phyloP scores from a whole-genome alignment of 2,797 vertebrate species.

The Alauda arvensis region DNA sequence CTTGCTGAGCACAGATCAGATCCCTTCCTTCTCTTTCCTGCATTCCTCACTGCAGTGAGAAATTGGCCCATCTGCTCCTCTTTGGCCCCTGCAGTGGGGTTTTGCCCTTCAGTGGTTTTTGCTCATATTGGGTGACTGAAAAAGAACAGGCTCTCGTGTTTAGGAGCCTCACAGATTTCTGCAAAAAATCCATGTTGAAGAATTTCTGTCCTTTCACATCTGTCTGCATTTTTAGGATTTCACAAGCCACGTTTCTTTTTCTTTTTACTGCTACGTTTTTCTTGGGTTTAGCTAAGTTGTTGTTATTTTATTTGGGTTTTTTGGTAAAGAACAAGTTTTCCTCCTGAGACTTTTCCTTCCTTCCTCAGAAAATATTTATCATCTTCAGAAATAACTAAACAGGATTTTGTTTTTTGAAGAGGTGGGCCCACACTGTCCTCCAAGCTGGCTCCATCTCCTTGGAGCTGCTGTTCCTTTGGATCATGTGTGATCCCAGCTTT shows the following conservation, averaged over 20 bases:
- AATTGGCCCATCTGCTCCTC: not conserved
- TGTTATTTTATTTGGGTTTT: not conserved
- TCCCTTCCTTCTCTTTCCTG: not conserved
- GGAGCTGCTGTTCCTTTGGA: not conserved
- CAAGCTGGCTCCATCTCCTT: rapidly evolving
- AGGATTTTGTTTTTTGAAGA: not conserved
- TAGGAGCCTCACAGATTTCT: not conserved
- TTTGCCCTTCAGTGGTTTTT: not conserved
- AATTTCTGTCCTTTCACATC: not conserved
- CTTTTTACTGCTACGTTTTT: not conserved
- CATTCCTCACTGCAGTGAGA: not conserved
- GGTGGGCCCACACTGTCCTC: not conserved
- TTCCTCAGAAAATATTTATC: not conserved
- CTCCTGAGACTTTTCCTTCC: not conserved
- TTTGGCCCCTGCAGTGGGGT: not conserved
- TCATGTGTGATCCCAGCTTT: not conserved
- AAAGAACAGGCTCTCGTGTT: not conserved
- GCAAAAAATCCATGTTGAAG: not conserved
- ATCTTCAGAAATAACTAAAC: not conserved
- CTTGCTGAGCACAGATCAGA: not conserved
- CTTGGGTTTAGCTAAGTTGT: not conserved
- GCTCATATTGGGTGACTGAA: not conserved
- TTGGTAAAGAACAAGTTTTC: not conserved
- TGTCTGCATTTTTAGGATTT: not conserved
- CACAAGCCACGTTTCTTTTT: not conserved